Percentiles rank a stretch among this genome's conserved stretches.
These are phyloP conservation scores for Uropsilus gracilis DNA, from an alignment of 2,113 vertebrate genomes.

Conservation along the genomic window DNA sequence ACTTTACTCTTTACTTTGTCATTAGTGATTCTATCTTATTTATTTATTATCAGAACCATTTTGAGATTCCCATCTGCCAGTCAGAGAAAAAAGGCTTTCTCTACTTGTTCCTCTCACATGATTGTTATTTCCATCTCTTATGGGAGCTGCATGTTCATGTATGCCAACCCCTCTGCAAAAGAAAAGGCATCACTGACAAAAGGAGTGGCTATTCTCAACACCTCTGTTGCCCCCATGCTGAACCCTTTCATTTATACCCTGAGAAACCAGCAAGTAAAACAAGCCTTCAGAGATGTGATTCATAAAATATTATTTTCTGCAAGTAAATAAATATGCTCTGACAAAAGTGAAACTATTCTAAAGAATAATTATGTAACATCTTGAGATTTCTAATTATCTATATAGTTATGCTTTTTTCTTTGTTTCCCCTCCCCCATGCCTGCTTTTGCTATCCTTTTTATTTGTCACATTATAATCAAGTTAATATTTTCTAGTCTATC, in stretches of 20 bases:
- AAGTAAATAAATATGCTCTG: not conserved
- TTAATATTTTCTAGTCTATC: not conserved
- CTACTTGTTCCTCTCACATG: conserved; percentile 78
- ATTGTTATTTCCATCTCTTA: conserved; percentile 78
- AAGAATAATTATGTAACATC: not conserved
- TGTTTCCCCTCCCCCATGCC: too few relatives aligned
- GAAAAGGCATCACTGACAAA: conserved; percentile 68
- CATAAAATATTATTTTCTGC: conserved; percentile 16
- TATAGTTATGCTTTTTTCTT: not conserved
- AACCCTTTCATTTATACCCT: conserved; percentile 69
- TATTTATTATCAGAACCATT: conserved; percentile 72
- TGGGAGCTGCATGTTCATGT: conserved; percentile 77
- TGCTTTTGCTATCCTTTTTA: not conserved
- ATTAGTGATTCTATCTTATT: conserved; percentile 72
- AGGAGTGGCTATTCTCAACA: conserved; percentile 68
- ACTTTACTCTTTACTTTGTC: conserved; percentile 61
- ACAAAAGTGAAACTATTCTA: not conserved
- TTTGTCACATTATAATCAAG: not conserved
- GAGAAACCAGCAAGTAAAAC: conserved; percentile 71
- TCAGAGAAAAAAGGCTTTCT: conserved; percentile 79
- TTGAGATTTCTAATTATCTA: not conserved
- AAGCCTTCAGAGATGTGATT: conserved; percentile 61
- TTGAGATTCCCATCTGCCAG: conserved; percentile 69
- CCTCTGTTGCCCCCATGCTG: conserved; percentile 62
- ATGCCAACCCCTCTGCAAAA: conserved; percentile 70